Base-by-base conservation (phyloP, 1,140 invertebrate genomes). In the Drosophila setifemur region DNA sequence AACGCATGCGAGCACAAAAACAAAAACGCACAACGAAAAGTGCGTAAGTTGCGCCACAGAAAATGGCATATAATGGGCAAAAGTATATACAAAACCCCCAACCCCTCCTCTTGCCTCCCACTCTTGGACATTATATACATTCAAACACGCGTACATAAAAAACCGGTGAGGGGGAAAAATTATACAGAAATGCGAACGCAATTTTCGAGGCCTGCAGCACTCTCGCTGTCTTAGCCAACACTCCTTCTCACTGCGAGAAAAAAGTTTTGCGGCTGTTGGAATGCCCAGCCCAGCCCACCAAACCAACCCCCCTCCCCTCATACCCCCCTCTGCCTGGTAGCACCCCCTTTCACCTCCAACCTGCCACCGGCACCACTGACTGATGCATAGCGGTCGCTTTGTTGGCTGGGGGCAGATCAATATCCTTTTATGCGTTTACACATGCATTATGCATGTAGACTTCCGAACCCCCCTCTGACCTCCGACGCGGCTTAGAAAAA, bases 381-480 rank as follows among this genome's bases (percentile, higher is more conserved):
- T 66, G 73, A 73, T 78, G 74, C 74, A 50, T 79, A 60, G 76
- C 69, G 73, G 73, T 78, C 73, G 73, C 29, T 47, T 78, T 73
- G 63, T 50, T 81, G 81, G 81, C 70, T 54, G 64, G 81, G 75
- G 81, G 75, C 81, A 86, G 81, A 85, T 85, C 81, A 85, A 85
- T 85, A 85, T 85, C 75, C 79, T 86, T 83, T 83, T 79, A 85
- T 85, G 79, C 79, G 81, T 86, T 54, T 79, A 58, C 71, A 71
- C 69, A 70, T 35, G 48, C 71, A 75, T 70, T 70, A 52, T 55
- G 73, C 55, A 72, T 75, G 67, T 69, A 79, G 60, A 66, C 29
- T 23, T 14, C 35, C 14, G 21, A 11, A 11, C 11, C 48, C 35
- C 21, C 48, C 35, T 9, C 23, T 11, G 3, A 11, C 29, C 42